phyloP scores from a whole-genome alignment of 1,140 invertebrate genomes.

The Bombus waltoni region DNA sequence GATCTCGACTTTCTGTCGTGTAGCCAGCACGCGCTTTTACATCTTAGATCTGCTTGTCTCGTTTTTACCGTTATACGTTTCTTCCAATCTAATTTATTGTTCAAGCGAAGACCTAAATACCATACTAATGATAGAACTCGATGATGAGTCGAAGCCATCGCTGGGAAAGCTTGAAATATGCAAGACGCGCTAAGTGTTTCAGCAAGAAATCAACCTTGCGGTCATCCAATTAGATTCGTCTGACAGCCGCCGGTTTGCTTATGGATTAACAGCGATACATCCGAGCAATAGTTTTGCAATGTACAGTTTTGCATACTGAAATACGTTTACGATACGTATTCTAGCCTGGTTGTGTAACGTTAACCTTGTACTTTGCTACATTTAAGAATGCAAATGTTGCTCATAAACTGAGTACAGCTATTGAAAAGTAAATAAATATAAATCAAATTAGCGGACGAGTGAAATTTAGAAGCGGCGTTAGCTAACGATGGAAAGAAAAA shows the following conservation, averaged over 20 bases:
- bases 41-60: no score
- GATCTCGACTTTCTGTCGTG: no score
- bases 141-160: not conserved
- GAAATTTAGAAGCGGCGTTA: not conserved
- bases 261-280: conserved; percentile 23
- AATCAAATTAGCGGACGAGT: not conserved
- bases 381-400: not conserved
- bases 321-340: conserved; percentile 11
- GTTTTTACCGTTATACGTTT: no score
- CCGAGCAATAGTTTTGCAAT: not conserved
- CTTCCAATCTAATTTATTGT: not conserved
- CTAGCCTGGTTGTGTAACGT: not conserved
- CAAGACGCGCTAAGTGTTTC: conserved; percentile 46
- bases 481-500: not conserved
- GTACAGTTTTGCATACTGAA: not conserved
- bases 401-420: not conserved
- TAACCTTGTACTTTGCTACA: conserved; percentile 1
- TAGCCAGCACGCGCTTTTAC: no score
- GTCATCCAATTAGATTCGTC: conserved; percentile 51
- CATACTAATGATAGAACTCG: no score
- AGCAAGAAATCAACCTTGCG: conserved; percentile 49
- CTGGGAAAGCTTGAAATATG: conserved; percentile 43
- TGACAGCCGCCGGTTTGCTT: not conserved
- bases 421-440: not conserved
- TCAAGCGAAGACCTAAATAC: not conserved